These are phyloP conservation scores for Bergia sp. DNA, from an alignment of 92 coral and sea anemone species.

Conservation along the genomic window DNA sequence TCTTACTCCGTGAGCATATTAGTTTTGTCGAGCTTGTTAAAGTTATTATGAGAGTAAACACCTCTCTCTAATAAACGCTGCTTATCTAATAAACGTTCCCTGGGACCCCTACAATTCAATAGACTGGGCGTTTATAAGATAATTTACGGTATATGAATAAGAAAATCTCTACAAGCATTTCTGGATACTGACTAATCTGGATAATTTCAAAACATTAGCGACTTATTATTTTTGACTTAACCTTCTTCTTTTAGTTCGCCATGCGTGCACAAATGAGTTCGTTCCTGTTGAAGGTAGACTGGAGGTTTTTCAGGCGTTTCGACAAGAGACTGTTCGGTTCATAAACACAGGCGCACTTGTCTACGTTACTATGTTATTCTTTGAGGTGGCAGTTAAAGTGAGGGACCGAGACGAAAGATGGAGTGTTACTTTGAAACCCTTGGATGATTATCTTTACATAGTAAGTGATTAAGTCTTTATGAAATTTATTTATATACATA, in stretches of 20 bases:
- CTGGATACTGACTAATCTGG: too few relatives aligned
- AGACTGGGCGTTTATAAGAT: too few relatives aligned
- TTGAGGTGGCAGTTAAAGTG: slow-evolving; percentile 56
- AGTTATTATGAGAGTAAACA: too few relatives aligned
- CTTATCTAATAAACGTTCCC: too few relatives aligned
- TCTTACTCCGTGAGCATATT: too few relatives aligned
- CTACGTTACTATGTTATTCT: slow-evolving; percentile 2
- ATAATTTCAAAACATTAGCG: background rate
- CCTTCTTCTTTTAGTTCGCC: background rate
- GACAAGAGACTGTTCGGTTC: background rate
- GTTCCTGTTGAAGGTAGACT: background rate
- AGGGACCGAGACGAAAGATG: slow-evolving; percentile 1
- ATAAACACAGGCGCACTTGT: background rate
- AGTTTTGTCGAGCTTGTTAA: too few relatives aligned
- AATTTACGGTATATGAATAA: too few relatives aligned
- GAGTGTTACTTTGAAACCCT: background rate
- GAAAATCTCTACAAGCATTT: too few relatives aligned
- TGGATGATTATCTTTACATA: background rate
- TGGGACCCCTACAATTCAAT: too few relatives aligned
- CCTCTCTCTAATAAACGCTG: too few relatives aligned
- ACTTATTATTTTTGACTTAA: background rate
- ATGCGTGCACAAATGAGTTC: background rate
- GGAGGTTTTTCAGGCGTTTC: background rate
- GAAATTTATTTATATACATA: background rate
- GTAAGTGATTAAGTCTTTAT: background rate